Percentiles rank a stretch among this genome's conserved stretches.
Evolutionary conservation across 2,113 vertebrate genomes (phyloP).

Genomic region (Tachuris rubrigastra): DNA sequence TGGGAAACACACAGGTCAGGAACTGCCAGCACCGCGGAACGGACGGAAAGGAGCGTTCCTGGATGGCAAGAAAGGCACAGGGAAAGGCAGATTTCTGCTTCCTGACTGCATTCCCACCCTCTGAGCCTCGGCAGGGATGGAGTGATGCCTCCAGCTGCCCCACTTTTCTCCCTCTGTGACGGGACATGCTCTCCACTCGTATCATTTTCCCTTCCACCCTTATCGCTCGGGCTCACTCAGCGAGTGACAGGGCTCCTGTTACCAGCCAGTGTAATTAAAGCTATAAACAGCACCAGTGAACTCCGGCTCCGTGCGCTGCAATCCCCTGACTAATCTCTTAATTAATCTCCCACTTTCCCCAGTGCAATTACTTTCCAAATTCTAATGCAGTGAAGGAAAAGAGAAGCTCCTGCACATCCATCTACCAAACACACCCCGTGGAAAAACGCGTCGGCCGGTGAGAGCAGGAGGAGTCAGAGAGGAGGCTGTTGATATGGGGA

Average conservation of each 20-base stretch:
- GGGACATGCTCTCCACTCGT: background rate
- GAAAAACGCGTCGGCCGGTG: fast-evolving
- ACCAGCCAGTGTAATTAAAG: conserved; percentile 27
- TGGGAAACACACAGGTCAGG: background rate
- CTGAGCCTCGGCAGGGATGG: fast-evolving
- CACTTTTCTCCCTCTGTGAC: background rate
- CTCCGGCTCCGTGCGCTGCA: background rate
- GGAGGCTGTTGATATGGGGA: fast-evolving
- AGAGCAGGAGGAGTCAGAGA: background rate
- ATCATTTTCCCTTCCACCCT: background rate
- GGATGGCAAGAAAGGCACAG: fast-evolving
- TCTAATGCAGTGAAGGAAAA: background rate
- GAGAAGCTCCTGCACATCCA: background rate
- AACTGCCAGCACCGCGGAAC: fast-evolving
- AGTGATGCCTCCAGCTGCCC: fast-evolving
- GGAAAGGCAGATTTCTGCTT: background rate
- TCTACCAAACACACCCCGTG: background rate
- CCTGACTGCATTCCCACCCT: background rate
- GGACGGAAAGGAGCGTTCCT: background rate
- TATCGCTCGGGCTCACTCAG: background rate
- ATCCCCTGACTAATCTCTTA: conserved; percentile 7
- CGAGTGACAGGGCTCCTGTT: background rate
- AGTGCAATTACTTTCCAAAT: background rate
- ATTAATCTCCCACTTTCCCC: conserved; percentile 26
- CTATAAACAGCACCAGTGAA: background rate